A percentile compares a stretch with the other conserved stretches of the same genome.
These are phyloP conservation scores for Scrobipalpa atriplicella DNA, from an alignment of 2,888 invertebrate genomes.

Conservation along the genomic window DNA sequence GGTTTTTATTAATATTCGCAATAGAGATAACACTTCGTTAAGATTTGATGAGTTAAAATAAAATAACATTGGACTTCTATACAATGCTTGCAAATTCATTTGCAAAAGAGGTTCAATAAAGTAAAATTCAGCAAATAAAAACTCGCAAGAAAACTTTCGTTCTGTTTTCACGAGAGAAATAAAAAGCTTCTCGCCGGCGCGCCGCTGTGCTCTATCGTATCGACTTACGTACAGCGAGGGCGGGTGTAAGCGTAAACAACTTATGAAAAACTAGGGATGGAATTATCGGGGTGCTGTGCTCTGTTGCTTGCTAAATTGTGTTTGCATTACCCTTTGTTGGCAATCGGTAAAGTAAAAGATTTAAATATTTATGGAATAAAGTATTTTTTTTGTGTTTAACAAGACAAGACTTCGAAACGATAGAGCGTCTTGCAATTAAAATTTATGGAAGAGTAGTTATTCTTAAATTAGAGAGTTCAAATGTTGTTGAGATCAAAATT, in stretches of 20 bases:
- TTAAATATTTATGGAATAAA: too few species aligned
- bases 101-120: background rate
- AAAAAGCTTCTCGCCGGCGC: background rate
- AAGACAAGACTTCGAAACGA: background rate
- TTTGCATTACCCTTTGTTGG: background rate
- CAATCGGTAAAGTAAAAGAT: too few species aligned
- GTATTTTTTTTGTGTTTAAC: too few species aligned
- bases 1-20: too few species aligned
- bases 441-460: too few species aligned
- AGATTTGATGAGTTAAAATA: too few species aligned
- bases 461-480: too few species aligned
- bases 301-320: background rate
- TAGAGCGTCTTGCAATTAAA: too few species aligned
- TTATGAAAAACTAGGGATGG: constrained; percentile 7
- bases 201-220: constrained; percentile 4
- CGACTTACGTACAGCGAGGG: constrained; percentile 6
- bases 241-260: background rate
- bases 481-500: too few species aligned
- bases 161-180: background rate
- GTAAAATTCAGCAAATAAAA: background rate
- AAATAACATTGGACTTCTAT: too few species aligned
- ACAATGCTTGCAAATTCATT: too few species aligned
- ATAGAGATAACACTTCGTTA: too few species aligned
- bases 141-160: background rate
- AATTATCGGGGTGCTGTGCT: background rate